Evolutionary conservation across 2,888 invertebrate species (phyloP).

Genomic region (Eledona agricola): DNA sequence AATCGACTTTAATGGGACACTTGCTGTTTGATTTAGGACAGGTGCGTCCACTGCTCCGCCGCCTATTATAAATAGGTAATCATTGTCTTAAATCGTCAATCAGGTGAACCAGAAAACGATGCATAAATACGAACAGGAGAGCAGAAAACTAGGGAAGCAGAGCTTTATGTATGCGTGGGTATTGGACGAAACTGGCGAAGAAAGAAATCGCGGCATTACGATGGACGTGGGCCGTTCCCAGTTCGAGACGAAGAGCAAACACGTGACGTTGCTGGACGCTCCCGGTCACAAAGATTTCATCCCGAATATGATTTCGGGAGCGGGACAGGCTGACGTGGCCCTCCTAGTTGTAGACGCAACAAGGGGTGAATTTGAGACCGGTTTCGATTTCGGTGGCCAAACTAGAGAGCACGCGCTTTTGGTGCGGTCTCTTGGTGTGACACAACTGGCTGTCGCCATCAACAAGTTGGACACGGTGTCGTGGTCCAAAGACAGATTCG

Average conservation of each 20-base stretch:
- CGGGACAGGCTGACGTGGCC: slow-evolving; percentile 98
- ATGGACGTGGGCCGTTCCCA: slow-evolving; percentile 97
- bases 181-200: slow-evolving; percentile 97
- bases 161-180: slow-evolving; percentile 99
- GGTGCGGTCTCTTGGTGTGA: slow-evolving; percentile 88
- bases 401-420: slow-evolving; percentile 96
- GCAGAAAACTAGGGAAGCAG: slow-evolving; percentile 95
- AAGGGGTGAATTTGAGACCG: slow-evolving; percentile 98
- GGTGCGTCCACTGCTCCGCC: slow-evolving; percentile 56
- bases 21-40: slow-evolving; percentile 86
- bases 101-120: slow-evolving; percentile 81
- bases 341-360: slow-evolving; percentile 96
- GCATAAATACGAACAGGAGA: slow-evolving; percentile 98
- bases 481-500: slow-evolving; percentile 92
- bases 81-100: too few relatives aligned
- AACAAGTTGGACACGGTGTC: slow-evolving; percentile 97
- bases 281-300: slow-evolving; percentile 99
- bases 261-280: slow-evolving; percentile 90
- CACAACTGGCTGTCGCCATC: slow-evolving; percentile 92
- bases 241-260: slow-evolving; percentile 87
- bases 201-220: slow-evolving; percentile 94
- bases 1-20: slow-evolving; percentile 97
- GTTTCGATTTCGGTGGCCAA: slow-evolving; percentile 97
- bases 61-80: too few relatives aligned
- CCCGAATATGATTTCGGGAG: slow-evolving; percentile 99